Base-by-base conservation (phyloP, 2,113 vertebrate species). In the Clarias macrocephalus region DNA sequence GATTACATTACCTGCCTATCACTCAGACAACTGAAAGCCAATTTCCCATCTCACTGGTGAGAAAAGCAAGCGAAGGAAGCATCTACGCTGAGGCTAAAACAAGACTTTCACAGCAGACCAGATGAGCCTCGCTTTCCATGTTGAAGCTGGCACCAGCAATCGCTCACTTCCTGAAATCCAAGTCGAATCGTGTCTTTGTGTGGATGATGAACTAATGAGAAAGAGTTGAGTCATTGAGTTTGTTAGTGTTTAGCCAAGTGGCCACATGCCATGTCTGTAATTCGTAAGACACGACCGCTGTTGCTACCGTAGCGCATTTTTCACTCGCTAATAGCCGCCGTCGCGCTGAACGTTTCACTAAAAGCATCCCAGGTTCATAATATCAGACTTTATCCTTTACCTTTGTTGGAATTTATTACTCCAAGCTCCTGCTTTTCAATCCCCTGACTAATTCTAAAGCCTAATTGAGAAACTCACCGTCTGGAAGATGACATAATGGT, bases 1-100 rank as follows among this genome's bases (percentile, higher is more conserved):
- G 54, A 80, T 80, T 80, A 33, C 77, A 80, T 80, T 80, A 80
- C 77, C 56, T 60, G 28, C 10, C 16, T 2, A 80, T 80, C 77
- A 80, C 28, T 80, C 77, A 59, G 54, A 80, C 54, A 59, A 59
- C 77, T 59, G n/a, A 54, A 80, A 59, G 77, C 9, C 77, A 80
- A 60, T 80, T 80, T 80, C 77, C 77, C 56, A 33, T 80, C 33
- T 80, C 13, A 23, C 56, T 21, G 77, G 77, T 4, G 77, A 80
- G 77, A 56, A 80, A 76, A 12, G 16, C 56, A 60, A 80, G 30
- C 28, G 33, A 60, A 21, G 28, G 56, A 59, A 80, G 77, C 56
- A 33, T 56, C 16, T 80, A 19, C 18, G 54, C 33, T 59, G 48
- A 48, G 48, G 48, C 48, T 9, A 18, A 30, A 80, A 21, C 5